Evolutionary conservation across 2,797 vertebrate species (phyloP).

Genomic region (Thamnophis elegans): DNA sequence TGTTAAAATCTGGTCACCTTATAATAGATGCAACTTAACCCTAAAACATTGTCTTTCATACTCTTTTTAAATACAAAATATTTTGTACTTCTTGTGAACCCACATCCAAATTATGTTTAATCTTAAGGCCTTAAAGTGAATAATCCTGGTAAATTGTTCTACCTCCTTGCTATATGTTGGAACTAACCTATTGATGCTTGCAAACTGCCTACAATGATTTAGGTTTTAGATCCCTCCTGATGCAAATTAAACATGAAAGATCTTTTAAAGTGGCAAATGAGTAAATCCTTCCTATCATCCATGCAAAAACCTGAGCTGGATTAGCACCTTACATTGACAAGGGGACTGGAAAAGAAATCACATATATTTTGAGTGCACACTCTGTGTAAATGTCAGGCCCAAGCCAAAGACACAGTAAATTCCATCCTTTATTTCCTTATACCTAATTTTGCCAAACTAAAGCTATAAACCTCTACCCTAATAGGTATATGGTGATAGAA

Average conservation of each 20-base stretch:
- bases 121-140: neutral
- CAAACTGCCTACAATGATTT: neutral
- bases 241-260: neutral
- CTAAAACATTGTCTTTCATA: fast-evolving
- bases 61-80: neutral
- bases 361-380: neutral
- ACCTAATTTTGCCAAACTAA: neutral
- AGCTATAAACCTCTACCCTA: neutral
- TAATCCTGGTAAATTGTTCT: neutral
- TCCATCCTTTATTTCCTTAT: neutral
- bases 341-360: neutral
- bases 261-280: neutral
- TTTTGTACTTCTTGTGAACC: neutral
- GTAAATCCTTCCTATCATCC: neutral
- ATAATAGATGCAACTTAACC: neutral
- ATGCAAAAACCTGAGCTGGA: neutral
- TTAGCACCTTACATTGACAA: neutral
- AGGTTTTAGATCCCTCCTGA: neutral
- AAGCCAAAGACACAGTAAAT: neutral
- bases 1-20: no score
- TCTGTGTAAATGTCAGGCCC: neutral
- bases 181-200: neutral
- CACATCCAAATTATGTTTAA: neutral
- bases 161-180: neutral
- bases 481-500: neutral